Conservation (phyloP, 1,140 invertebrate species). For the Hirudo medicinalis region DNA sequence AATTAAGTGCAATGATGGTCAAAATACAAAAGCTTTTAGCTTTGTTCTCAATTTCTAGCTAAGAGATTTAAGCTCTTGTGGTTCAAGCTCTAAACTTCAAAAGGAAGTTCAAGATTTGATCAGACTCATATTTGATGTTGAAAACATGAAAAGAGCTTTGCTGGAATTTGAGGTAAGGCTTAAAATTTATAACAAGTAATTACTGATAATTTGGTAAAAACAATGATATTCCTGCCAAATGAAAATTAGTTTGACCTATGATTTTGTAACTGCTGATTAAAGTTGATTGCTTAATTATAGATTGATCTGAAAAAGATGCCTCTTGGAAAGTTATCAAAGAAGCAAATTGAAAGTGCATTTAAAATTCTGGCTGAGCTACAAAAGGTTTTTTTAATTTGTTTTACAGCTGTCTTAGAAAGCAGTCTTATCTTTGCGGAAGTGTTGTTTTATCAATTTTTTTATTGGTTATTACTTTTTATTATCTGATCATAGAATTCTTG, state of each 20-base stretch:
- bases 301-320: constrained; percentile 95
- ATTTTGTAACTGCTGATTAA: too few species aligned
- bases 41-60: too few species aligned
- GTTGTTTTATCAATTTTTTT: not conserved
- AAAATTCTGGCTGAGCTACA: constrained; percentile 64
- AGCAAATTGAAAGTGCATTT: constrained; percentile 76
- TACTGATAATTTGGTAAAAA: too few species aligned
- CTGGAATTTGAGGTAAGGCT: constrained; percentile 69
- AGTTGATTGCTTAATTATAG: constrained; percentile 33
- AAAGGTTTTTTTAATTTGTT: constrained; percentile 35
- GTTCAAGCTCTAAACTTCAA: constrained; percentile 52
- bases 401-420: too few species aligned
- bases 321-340: constrained; percentile 80
- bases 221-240: too few species aligned
- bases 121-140: constrained; percentile 69
- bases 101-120: constrained; percentile 69
- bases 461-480: not conserved
- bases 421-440: too few species aligned
- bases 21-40: too few species aligned
- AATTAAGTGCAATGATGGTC: too few species aligned
- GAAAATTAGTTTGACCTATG: too few species aligned
- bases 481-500: too few species aligned
- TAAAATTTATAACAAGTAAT: not conserved
- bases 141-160: constrained; percentile 79
- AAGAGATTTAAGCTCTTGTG: too few species aligned